Evolutionary conservation across 1,140 invertebrate genomes (phyloP), one percentile per base, ranked within the genome.

Genomic region (Branchinecta lynchi): DNA sequence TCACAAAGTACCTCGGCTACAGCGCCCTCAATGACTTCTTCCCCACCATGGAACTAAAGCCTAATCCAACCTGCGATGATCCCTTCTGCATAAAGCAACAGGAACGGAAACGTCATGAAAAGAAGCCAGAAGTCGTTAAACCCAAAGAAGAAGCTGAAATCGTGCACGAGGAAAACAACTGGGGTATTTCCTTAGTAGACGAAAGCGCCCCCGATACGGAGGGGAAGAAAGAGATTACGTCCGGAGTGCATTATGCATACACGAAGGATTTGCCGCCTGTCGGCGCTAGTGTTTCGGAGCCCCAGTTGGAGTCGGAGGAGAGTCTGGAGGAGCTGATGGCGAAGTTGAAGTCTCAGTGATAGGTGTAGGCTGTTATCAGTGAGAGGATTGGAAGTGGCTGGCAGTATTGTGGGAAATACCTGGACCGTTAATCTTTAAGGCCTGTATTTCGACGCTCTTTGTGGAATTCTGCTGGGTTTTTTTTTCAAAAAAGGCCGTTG

Each of bases 11-110:
- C 77, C 80, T 99, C 69, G 96, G 97, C 0, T 99, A 99, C 79
- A 98, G 90, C 80, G 96, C 96, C 8, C 81, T 99, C 67, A 85
- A 87, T 73, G 97, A 99, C 78, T 99, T 92, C 80, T 99, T 99
- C 76, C 96, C 96, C 0, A 88, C 84, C 10, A 94, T 98, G 90
- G 83, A 80, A 44, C 82, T 99, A 70, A 90, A 87, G 78, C 96
- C 96, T 0, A 99, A 99, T 83, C 84, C 87, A 32, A 82, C 84
- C 71, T 99, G 97, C 80, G 90, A 94, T 69, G 94, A 99, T 77
- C 77, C 73, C 0, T 83, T 85, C 76, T 99, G 97, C 77, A 75
- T 80, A 66, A 73, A 81, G 74, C 74, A 76, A 10, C 75, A 71
- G 15, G 80, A 77, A 72, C 70, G 71, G 65, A 46, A 51, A 17